These are phyloP conservation scores for Poecilia picta DNA, from an alignment of 2,797 vertebrate genomes.

Conservation along the genomic window DNA sequence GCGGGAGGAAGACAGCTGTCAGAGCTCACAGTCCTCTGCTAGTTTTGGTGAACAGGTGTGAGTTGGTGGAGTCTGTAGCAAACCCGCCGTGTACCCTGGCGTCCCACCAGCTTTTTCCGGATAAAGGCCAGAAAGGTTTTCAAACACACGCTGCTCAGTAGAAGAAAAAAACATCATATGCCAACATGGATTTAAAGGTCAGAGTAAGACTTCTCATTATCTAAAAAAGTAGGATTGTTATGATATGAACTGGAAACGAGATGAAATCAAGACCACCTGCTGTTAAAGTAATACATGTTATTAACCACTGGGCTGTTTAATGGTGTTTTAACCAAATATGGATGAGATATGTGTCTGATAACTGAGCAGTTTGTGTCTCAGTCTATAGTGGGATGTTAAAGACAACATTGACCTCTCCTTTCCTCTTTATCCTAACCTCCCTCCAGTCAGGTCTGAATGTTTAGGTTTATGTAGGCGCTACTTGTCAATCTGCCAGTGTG, in stretches of 20 bases:
- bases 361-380: neutral
- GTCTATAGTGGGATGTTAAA: neutral
- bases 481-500: neutral
- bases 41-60: slow-evolving; percentile 71
- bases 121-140: slow-evolving; percentile 7
- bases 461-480: neutral
- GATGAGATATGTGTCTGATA: neutral
- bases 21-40: slow-evolving; percentile 60
- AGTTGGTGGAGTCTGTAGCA: slow-evolving; percentile 44
- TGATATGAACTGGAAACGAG: neutral
- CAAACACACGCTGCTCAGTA: neutral
- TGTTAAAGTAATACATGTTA: neutral
- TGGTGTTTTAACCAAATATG: neutral
- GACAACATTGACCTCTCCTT: neutral
- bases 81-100: slow-evolving; percentile 31
- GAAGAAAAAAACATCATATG: neutral
- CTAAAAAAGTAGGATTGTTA: neutral
- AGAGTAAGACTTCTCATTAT: neutral
- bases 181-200: neutral
- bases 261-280: neutral
- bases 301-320: neutral
- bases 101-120: slow-evolving; percentile 16
- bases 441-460: neutral
- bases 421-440: neutral
- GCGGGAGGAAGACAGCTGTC: slow-evolving; percentile 62